Evolutionary conservation across 2,888 invertebrate genomes (phyloP).

Genomic region (Hedychridium roseum): DNA sequence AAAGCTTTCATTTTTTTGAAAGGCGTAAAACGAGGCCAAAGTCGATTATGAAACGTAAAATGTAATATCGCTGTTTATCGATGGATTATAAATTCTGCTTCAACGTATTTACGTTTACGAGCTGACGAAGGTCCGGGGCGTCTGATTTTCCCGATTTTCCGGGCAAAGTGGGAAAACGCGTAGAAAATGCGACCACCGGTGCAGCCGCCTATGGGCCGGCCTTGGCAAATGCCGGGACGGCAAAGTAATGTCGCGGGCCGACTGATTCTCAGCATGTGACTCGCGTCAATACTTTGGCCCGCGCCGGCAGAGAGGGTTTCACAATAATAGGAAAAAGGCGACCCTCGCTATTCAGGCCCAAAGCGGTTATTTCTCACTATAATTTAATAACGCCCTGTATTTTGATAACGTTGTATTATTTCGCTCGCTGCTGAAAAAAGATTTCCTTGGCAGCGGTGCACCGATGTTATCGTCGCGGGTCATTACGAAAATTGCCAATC

Average conservation of each 20-base stretch:
- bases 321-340: slow-evolving; percentile 55
- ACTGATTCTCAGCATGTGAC: slow-evolving; percentile 11
- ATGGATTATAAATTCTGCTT: too few species aligned
- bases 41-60: too few species aligned
- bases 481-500: too few species aligned
- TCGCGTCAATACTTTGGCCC: slow-evolving; percentile 26
- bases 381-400: slow-evolving; percentile 50
- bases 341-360: slow-evolving; percentile 48
- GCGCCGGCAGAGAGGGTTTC: slow-evolving; percentile 41
- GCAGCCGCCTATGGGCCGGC: slow-evolving; percentile 50
- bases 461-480: too few species aligned
- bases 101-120: too few species aligned
- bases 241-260: slow-evolving; percentile 39
- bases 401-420: slow-evolving; percentile 45
- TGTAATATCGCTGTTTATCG: too few species aligned
- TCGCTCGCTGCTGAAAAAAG: slow-evolving; percentile 20
- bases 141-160: slow-evolving; percentile 17
- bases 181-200: slow-evolving; percentile 35
- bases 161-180: slow-evolving; percentile 13
- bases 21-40: too few species aligned
- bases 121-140: too few species aligned
- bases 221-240: slow-evolving; percentile 46
- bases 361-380: slow-evolving; percentile 53
- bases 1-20: too few species aligned
- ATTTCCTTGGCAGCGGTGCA: too few species aligned